Evolutionary conservation across 1,140 invertebrate genomes (phyloP).

Genomic region (Solenopsis fugax): DNA sequence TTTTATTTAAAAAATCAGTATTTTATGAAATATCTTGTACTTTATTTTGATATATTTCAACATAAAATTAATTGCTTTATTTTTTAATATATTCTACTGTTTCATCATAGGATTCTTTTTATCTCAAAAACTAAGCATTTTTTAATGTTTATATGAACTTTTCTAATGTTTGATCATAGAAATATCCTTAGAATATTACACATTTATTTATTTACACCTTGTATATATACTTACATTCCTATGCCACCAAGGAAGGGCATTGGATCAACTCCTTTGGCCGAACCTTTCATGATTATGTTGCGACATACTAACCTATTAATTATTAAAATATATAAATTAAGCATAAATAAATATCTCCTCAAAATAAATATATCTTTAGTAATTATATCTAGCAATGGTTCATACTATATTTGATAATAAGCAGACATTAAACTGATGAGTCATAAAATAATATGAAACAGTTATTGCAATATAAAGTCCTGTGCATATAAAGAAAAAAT

Average conservation of each 20-base stretch:
- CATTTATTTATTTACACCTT: no score
- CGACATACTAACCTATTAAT: conserved; percentile 88
- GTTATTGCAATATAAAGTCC: neutral
- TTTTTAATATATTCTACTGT: no score
- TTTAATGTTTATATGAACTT: no score
- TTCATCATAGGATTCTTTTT: no score
- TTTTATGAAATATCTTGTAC: no score
- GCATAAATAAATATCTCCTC: neutral
- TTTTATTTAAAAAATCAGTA: no score
- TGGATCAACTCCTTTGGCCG: conserved; percentile 88
- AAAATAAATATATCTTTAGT: neutral
- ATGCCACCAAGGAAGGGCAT: conserved; percentile 92
- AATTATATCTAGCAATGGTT: neutral
- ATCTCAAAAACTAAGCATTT: no score
- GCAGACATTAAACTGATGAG: neutral
- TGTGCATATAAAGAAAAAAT: no score
- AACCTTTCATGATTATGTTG: conserved; percentile 90
- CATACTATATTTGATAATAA: neutral
- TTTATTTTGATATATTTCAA: no score
- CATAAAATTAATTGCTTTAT: no score
- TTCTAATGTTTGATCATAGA: no score
- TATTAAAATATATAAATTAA: conserved; percentile 28
- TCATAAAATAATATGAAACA: conserved; percentile 11
- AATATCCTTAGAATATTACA: no score
- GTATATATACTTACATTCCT: conserved; percentile 89